A percentile compares a stretch with the other conserved stretches of the same genome.
These are phyloP conservation scores for Psephotus haematonotus DNA, from an alignment of 2,113 vertebrate species.

Conservation along the genomic window DNA sequence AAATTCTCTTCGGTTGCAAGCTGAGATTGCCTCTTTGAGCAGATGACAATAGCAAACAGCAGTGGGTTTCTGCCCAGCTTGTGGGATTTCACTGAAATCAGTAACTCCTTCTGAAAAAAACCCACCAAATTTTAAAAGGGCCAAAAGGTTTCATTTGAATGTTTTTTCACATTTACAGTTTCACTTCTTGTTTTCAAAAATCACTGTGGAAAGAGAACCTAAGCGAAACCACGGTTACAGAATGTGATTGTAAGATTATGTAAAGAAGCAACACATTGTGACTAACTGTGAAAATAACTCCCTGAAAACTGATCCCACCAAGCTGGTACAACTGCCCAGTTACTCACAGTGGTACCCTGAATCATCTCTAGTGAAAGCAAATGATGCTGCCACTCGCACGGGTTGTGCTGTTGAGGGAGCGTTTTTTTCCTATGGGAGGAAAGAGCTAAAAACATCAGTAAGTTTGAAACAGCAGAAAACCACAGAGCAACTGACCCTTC, in stretches of 20 bases:
- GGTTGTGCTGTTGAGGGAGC: fast-evolving
- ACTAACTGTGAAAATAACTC: background rate
- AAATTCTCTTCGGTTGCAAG: background rate
- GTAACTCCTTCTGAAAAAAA: background rate
- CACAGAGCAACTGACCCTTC: background rate
- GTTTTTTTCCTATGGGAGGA: background rate
- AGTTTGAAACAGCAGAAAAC: background rate
- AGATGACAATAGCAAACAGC: background rate
- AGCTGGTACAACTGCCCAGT: background rate
- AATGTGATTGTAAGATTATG: background rate
- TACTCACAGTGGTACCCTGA: background rate
- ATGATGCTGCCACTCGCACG: background rate
- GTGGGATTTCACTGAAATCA: background rate
- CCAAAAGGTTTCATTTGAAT: background rate
- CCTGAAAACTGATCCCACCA: background rate
- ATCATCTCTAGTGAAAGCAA: background rate
- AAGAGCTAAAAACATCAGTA: background rate
- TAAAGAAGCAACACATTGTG: background rate
- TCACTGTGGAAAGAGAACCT: background rate
- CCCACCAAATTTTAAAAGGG: too few relatives aligned
- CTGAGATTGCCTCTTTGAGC: background rate
- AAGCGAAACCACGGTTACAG: background rate
- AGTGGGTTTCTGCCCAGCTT: background rate
- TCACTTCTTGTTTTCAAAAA: background rate
- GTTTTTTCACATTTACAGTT: background rate